These are phyloP conservation scores for Dendronephthya gigantea DNA, from an alignment of 64 coral and sea anemone genomes.

Conservation along the genomic window DNA sequence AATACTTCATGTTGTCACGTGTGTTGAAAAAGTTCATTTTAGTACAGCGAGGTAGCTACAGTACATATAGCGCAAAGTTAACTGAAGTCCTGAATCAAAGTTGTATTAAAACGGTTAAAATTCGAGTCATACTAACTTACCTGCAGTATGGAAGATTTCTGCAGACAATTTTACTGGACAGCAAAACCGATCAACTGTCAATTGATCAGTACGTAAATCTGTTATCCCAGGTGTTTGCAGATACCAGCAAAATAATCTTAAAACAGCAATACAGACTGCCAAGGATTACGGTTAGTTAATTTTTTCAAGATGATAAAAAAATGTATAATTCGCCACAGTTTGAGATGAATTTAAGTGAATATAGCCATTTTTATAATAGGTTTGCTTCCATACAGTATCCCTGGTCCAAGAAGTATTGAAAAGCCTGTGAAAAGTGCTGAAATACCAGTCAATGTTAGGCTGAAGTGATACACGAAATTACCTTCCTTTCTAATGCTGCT, in stretches of 20 bases:
- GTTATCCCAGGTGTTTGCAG: constrained; percentile 59
- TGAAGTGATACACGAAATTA: neutral
- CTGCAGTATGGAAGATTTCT: too few relatives aligned
- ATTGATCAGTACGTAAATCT: neutral
- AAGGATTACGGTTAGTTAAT: constrained; percentile 54
- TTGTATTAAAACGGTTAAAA: too few relatives aligned
- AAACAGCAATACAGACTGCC: constrained; percentile 56
- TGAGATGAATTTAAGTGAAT: neutral
- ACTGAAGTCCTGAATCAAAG: too few relatives aligned
- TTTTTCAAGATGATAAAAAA: neutral
- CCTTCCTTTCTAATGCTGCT: too few relatives aligned
- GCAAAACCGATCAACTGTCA: too few relatives aligned
- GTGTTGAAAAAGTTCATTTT: too few relatives aligned
- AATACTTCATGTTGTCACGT: too few relatives aligned
- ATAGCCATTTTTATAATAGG: constrained; percentile 25
- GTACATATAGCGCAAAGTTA: too few relatives aligned
- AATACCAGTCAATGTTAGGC: constrained; percentile 60
- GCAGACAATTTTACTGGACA: too few relatives aligned
- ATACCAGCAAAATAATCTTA: constrained; percentile 68
- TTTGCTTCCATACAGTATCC: constrained; percentile 65
- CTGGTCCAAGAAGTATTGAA: constrained; percentile 65
- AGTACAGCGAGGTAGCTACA: too few relatives aligned
- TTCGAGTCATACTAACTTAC: too few relatives aligned
- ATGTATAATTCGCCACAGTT: neutral
- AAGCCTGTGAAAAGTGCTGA: constrained; percentile 44